Evolutionary conservation across 2,113 vertebrate genomes (phyloP).

Genomic region (Rhodinocichla rosea): DNA sequence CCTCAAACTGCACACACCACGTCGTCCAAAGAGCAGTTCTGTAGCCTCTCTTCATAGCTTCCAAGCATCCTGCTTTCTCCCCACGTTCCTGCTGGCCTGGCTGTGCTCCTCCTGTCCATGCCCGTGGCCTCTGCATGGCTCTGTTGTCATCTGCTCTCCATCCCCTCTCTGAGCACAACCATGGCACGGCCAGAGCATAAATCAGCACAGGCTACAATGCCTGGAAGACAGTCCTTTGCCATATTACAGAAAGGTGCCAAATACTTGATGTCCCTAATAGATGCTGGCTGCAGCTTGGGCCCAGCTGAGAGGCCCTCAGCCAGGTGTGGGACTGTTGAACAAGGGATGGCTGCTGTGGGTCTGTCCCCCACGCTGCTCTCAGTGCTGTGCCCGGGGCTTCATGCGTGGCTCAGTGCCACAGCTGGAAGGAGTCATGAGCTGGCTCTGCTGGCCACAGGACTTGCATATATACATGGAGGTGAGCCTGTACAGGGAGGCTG

Average conservation of each 20-base stretch:
- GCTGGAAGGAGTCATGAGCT: neutral
- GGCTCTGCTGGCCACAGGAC: neutral
- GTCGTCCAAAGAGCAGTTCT: neutral
- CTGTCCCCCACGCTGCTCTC: rapidly evolving
- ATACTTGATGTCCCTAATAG: neutral
- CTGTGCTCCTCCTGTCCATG: rapidly evolving
- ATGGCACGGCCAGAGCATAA: rapidly evolving
- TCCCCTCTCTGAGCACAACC: neutral
- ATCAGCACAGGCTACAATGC: neutral
- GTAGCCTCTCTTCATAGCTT: neutral
- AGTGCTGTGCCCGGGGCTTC: neutral
- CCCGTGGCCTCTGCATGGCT: rapidly evolving
- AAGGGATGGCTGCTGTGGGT: rapidly evolving
- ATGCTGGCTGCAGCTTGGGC: rapidly evolving
- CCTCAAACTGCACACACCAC: rapidly evolving
- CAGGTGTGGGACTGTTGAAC: rapidly evolving
- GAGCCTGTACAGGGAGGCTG: neutral
- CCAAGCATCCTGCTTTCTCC: rapidly evolving
- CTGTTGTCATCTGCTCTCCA: rapidly evolving
- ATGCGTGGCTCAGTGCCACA: neutral
- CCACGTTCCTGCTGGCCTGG: rapidly evolving
- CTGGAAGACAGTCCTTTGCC: neutral
- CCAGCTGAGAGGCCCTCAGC: neutral
- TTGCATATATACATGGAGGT: neutral
- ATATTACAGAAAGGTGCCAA: neutral